phyloP scores from a whole-genome alignment of 2,888 invertebrate species.

The Ennomos fuscantarius region DNA sequence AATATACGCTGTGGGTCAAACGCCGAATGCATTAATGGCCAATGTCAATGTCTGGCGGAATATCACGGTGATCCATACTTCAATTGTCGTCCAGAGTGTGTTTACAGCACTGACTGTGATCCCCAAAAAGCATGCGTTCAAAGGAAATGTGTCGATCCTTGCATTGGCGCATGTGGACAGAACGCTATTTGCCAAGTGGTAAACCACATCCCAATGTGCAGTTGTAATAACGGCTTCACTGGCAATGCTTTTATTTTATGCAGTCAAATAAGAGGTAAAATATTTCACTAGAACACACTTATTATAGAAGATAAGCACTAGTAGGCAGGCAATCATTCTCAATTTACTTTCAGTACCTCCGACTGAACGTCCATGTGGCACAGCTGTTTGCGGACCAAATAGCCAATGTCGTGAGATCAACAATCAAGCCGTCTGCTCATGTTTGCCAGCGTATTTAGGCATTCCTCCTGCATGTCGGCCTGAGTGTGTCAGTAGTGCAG shows the following conservation, averaged over 20 bases:
- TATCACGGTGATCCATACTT: constrained; percentile 91
- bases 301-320: not conserved
- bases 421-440: constrained; percentile 90
- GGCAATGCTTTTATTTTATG: constrained; percentile 84
- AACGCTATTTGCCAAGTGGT: constrained; percentile 85
- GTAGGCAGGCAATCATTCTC: not conserved
- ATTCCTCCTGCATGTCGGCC: constrained; percentile 90
- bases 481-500: constrained; percentile 89
- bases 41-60: constrained; percentile 89
- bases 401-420: constrained; percentile 87
- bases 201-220: constrained; percentile 89
- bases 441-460: constrained; percentile 88
- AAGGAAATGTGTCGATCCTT: constrained; percentile 91
- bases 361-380: constrained; percentile 86
- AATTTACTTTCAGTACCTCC: constrained; percentile 50
- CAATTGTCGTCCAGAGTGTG: constrained; percentile 92
- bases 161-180: constrained; percentile 89
- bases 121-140: constrained; percentile 89
- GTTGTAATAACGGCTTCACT: constrained; percentile 86
- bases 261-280: constrained; percentile 84
- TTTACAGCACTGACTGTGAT: constrained; percentile 90
- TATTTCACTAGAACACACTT: not conserved
- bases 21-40: constrained; percentile 87
- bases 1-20: constrained; percentile 89
- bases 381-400: constrained; percentile 90